A percentile compares a stretch with the other conserved stretches of the same genome.
phyloP scores from a whole-genome alignment of 2,113 vertebrate genomes.

The Oriolus oriolus region DNA sequence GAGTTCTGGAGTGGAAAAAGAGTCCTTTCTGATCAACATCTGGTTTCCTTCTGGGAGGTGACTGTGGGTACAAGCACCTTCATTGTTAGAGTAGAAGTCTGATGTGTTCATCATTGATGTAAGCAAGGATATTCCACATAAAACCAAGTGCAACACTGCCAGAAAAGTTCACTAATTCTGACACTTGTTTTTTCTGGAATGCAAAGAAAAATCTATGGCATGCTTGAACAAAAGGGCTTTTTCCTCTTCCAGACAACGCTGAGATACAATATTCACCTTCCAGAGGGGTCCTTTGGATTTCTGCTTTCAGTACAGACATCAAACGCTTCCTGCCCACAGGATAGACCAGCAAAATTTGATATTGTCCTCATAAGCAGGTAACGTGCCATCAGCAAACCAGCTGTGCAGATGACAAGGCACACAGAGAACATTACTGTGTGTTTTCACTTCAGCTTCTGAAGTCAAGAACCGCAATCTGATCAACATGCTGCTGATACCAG shows the following conservation, averaged over 20 bases:
- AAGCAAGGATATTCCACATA: neutral
- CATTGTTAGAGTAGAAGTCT: neutral
- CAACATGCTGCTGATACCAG: neutral
- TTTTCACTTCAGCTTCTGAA: neutral
- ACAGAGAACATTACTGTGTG: neutral
- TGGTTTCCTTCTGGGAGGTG: neutral
- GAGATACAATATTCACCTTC: constrained; percentile 60
- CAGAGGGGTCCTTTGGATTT: constrained; percentile 51
- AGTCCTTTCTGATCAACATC: neutral
- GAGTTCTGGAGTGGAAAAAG: neutral
- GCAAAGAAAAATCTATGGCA: neutral
- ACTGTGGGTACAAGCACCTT: neutral
- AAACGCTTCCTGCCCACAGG: constrained; percentile 28
- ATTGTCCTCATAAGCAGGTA: constrained; percentile 56
- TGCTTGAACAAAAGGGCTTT: neutral
- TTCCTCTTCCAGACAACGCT: constrained; percentile 44
- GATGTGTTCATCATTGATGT: fast-evolving
- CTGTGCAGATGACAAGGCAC: neutral
- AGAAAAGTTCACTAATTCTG: neutral
- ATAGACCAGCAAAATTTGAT: constrained; percentile 31
- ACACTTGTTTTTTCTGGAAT: neutral
- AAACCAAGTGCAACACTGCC: neutral
- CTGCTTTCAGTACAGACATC: constrained; percentile 19
- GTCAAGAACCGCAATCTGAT: neutral
- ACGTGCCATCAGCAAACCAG: neutral